phyloP scores from a whole-genome alignment of 2,888 invertebrate species.

The Ornithoptera priamus region DNA sequence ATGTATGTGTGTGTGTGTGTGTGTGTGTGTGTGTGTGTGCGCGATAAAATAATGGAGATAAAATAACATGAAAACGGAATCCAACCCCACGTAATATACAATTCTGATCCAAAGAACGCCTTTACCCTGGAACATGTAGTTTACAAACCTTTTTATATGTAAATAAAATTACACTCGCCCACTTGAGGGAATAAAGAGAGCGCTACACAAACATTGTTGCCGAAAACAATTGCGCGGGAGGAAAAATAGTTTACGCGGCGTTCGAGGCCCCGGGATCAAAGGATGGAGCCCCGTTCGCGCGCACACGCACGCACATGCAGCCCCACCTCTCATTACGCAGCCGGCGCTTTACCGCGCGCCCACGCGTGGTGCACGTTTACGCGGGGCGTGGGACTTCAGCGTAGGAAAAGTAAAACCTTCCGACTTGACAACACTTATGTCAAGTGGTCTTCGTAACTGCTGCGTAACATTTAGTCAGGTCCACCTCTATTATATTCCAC shows the following conservation, averaged over 20 bases:
- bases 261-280: slow-evolving; percentile 14
- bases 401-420: too few relatives aligned
- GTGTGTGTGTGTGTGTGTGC: slow-evolving; percentile 33
- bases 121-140: slow-evolving; percentile 22
- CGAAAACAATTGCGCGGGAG: slow-evolving; percentile 25
- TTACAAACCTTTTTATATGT: slow-evolving; percentile 24
- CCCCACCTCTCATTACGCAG: too few relatives aligned
- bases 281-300: slow-evolving; percentile 6
- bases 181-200: slow-evolving; percentile 13
- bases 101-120: slow-evolving; percentile 19
- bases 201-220: slow-evolving; percentile 21
- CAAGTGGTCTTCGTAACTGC: too few relatives aligned
- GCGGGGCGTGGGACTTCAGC: too few relatives aligned
- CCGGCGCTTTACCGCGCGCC: too few relatives aligned
- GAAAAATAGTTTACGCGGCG: slow-evolving; percentile 25
- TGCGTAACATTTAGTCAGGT: too few relatives aligned
- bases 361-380: too few relatives aligned
- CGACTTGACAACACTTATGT: too few relatives aligned
- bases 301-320: too few relatives aligned
- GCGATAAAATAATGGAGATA: slow-evolving; percentile 12
- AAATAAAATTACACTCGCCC: slow-evolving; percentile 23
- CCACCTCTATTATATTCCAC: too few relatives aligned
- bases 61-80: neutral
- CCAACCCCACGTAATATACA: neutral
- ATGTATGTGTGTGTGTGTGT: slow-evolving; percentile 18